phyloP scores from a whole-genome alignment of 2,113 vertebrate species.

The Psilopogon haemacephalus region DNA sequence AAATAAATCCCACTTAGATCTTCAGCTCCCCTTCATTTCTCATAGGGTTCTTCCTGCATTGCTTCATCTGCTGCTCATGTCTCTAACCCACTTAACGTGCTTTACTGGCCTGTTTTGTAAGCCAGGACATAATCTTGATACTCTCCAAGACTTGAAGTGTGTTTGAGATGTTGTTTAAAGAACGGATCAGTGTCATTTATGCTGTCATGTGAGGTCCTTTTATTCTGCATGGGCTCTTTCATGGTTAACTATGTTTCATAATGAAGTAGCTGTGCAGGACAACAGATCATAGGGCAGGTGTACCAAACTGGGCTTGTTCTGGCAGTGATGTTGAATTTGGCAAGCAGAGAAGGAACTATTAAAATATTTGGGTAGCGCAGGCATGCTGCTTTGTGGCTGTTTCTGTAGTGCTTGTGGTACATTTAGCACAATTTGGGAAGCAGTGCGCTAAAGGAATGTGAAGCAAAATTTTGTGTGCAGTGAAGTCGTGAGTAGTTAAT shows the following conservation, averaged over 20 bases:
- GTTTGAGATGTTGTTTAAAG: not conserved
- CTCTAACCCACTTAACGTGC: not conserved
- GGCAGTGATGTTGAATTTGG: not conserved
- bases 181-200: not conserved
- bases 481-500: not conserved
- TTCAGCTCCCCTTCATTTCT: not conserved
- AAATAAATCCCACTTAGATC: not conserved
- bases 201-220: not conserved
- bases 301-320: not conserved
- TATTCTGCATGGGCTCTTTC: fast-evolving
- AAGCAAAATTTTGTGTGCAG: not conserved
- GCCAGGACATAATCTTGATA: not conserved
- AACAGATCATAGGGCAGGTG: not conserved
- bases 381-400: not conserved
- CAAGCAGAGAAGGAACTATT: not conserved
- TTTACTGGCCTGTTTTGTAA: not conserved
- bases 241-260: not conserved
- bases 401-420: not conserved
- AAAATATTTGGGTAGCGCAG: not conserved
- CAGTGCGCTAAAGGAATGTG: not conserved
- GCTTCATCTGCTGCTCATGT: not conserved
- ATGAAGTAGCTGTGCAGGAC: not conserved
- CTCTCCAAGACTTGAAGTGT: not conserved
- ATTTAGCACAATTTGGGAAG: not conserved
- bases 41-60: not conserved